A percentile compares a stretch with the other conserved stretches of the same genome.
phyloP scores from a whole-genome alignment of 1,140 invertebrate genomes.

The Heliconius hewitsoni region DNA sequence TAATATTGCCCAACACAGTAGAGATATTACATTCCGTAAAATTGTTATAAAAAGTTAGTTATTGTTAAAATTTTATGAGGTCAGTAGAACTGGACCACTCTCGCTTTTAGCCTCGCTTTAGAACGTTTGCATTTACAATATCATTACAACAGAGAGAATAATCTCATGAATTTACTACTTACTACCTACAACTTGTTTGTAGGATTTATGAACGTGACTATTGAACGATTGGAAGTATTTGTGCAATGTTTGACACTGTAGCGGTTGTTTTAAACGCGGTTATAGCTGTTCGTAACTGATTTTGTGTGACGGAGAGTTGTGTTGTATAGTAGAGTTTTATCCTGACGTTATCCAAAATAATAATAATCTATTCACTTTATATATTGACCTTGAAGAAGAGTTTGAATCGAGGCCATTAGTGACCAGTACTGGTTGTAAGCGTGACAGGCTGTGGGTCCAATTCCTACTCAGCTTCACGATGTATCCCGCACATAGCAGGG shows the following conservation, averaged over 20 bases:
- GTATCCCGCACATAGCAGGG: too few species aligned
- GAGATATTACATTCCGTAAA: neutral
- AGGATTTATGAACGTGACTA: neutral
- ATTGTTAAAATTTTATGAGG: constrained; percentile 8
- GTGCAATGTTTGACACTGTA: neutral
- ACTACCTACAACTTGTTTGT: neutral
- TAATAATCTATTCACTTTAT: too few species aligned
- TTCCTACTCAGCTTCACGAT: too few species aligned
- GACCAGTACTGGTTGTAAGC: too few species aligned
- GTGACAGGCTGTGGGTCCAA: too few species aligned
- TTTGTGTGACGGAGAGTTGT: neutral
- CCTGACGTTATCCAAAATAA: too few species aligned
- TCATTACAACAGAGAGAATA: neutral
- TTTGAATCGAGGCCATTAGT: too few species aligned
- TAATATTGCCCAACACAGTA: neutral
- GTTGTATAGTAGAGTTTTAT: too few species aligned
- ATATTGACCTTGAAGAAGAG: too few species aligned
- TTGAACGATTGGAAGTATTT: neutral
- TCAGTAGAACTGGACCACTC: constrained; percentile 10
- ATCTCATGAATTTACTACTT: neutral
- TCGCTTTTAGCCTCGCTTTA: constrained; percentile 19
- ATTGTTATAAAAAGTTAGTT: neutral
- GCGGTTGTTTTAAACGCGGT: neutral
- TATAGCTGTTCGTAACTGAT: neutral
- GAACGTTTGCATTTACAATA: neutral